These are phyloP conservation scores for Lepus americanus DNA, from an alignment of 2,113 vertebrate genomes.

Conservation along the genomic window DNA sequence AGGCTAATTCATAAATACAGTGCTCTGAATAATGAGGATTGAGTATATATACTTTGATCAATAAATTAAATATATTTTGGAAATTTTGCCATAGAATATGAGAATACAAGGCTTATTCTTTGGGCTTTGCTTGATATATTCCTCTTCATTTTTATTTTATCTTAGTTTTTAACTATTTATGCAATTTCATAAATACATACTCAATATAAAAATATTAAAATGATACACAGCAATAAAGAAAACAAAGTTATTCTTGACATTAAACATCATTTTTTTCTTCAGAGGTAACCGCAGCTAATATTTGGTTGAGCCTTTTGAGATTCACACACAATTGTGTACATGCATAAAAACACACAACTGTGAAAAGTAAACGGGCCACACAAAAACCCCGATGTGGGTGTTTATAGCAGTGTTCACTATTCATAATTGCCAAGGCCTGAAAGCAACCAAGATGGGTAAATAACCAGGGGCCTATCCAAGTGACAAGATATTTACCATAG, in stretches of 20 bases:
- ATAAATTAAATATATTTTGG: slow-evolving; percentile 20
- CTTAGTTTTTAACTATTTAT: not conserved
- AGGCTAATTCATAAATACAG: not conserved
- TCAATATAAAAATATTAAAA: slow-evolving; percentile 8
- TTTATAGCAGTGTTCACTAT: not conserved
- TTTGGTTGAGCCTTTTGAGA: not conserved
- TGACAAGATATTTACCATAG: not conserved
- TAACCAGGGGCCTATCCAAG: not conserved
- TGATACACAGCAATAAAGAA: not conserved
- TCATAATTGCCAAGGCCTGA: not conserved
- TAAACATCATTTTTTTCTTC: not conserved
- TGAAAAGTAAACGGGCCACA: not conserved
- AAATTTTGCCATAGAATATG: not conserved
- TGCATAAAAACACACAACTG: not conserved
- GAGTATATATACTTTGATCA: not conserved
- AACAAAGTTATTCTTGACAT: not conserved
- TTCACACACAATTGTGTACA: not conserved
- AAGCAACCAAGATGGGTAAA: not conserved
- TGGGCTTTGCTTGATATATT: not conserved
- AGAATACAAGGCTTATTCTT: not conserved
- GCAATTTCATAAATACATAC: not conserved
- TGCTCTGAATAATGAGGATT: not conserved
- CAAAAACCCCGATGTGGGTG: not conserved
- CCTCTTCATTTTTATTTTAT: slow-evolving; percentile 27
- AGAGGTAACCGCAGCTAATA: not conserved